phyloP scores from a whole-genome alignment of 2,888 invertebrate genomes.

The Pemphredon lugubris region DNA sequence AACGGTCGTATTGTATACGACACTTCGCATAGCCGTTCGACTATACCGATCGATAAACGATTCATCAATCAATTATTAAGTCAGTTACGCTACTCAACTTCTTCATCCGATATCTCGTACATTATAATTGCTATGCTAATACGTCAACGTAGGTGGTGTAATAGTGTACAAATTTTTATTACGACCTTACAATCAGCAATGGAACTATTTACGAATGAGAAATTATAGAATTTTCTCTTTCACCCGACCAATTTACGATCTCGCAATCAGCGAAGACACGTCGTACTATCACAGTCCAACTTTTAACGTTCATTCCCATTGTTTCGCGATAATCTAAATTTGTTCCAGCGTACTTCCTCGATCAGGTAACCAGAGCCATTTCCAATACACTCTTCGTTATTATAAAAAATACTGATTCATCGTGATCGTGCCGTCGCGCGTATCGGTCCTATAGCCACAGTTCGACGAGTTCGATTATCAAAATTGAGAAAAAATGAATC shows the following conservation, averaged over 20 bases:
- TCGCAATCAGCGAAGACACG: slow-evolving; percentile 49
- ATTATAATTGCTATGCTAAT: slow-evolving; percentile 15
- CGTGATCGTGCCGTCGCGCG: slow-evolving; percentile 1
- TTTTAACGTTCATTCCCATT: slow-evolving; percentile 33
- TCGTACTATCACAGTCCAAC: slow-evolving; percentile 63
- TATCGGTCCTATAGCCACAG: neutral
- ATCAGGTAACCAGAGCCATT: slow-evolving; percentile 27
- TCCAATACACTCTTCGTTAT: slow-evolving; percentile 16
- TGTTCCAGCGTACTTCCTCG: neutral
- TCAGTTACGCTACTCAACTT: slow-evolving; percentile 5
- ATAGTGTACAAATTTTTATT: slow-evolving; percentile 30
- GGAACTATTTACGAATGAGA: no score
- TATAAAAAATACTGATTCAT: slow-evolving; percentile 43
- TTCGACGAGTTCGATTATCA: neutral
- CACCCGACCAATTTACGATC: slow-evolving; percentile 24
- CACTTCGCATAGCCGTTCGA: slow-evolving; percentile 4
- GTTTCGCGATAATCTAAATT: slow-evolving; percentile 16
- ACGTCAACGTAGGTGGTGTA: neutral
- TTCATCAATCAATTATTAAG: slow-evolving; percentile 13
- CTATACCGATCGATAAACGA: slow-evolving; percentile 9
- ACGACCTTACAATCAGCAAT: slow-evolving; percentile 17
- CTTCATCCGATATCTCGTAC: neutral
- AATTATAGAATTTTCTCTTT: slow-evolving; percentile 25
- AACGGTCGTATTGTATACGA: slow-evolving; percentile 1
- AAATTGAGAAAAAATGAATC: neutral